Base-by-base conservation (phyloP, 92 coral and sea anemone genomes). In the Paramuricea clavata region DNA sequence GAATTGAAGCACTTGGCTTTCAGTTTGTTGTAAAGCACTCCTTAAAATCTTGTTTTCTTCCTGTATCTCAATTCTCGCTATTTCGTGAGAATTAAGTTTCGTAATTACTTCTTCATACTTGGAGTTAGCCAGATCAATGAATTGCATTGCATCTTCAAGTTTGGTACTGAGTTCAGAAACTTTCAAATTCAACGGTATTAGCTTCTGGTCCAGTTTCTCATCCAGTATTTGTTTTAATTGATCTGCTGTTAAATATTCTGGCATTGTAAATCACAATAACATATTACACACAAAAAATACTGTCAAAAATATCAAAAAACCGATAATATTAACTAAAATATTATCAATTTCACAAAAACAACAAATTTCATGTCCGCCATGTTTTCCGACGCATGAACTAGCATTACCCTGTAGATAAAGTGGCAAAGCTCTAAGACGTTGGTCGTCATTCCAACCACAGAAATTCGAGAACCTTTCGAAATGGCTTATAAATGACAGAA, bases 341-440 rank as follows among this genome's bases (percentile, higher is more conserved):
- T n/a, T n/a, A n/a, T n/a, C n/a, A n/a, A n/a, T n/a, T n/a, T n/a
- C n/a, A n/a, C n/a, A n/a, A n/a, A n/a, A n/a, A n/a, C n/a, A n/a
- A n/a, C n/a, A n/a, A n/a, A n/a, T n/a, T n/a, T n/a, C n/a, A n/a
- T n/a, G n/a, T n/a, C n/a, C n/a, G n/a, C n/a, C n/a, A n/a, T n/a
- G n/a, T n/a, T n/a, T n/a, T n/a, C n/a, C n/a, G n/a, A n/a, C n/a
- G n/a, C n/a, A n/a, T n/a, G n/a, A n/a, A n/a, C n/a, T n/a, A n/a
- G n/a, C n/a, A n/a, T n/a, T n/a, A n/a, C n/a, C n/a, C n/a, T 74
- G 81, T 12, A 74, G 23, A 74, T 74, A 74, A 41, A 74, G 81
- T 10, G 81, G 60, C 16, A 74, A 33, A 33, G 81, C 81, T 13
- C 81, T 3, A 1, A 47, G 61, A 12, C 61, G 31, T 74, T 74